Evolutionary conservation across 2,888 invertebrate genomes (phyloP).

Genomic region (Portevinia maculata): DNA sequence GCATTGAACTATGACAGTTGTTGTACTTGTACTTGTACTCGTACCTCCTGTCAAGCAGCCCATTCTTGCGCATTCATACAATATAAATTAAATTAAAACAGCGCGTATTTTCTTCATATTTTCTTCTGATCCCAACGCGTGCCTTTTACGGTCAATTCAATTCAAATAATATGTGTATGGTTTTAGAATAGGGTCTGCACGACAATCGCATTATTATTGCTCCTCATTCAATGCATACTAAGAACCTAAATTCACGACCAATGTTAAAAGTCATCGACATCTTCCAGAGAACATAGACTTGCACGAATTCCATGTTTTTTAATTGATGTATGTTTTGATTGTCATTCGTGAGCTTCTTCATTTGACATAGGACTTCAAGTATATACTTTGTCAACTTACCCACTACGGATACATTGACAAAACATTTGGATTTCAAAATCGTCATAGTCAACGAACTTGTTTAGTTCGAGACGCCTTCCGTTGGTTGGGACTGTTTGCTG

Average conservation of each 20-base stretch:
- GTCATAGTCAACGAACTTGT: constrained; percentile 11
- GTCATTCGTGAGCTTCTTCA: constrained; percentile 42
- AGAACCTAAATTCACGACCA: constrained; percentile 18
- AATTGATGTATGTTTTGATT: constrained; percentile 45
- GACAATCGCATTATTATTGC: background rate
- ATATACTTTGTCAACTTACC: constrained; percentile 31
- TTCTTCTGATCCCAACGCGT: background rate
- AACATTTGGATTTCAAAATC: constrained; percentile 55
- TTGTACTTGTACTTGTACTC: no score
- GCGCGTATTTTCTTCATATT: background rate
- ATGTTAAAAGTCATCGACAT: background rate
- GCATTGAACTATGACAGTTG: no score
- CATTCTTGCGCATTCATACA: constrained; percentile 19
- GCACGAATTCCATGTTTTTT: constrained; percentile 60
- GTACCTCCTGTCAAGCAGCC: no score
- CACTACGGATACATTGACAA: constrained; percentile 31
- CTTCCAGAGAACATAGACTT: background rate
- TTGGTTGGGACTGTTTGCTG: background rate
- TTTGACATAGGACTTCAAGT: constrained; percentile 19
- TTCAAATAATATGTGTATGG: background rate
- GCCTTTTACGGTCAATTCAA: background rate
- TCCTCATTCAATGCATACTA: constrained; percentile 8
- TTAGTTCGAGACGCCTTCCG: constrained; percentile 31
- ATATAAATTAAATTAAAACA: constrained; percentile 7
- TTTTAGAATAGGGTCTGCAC: background rate